A percentile compares a stretch with the other conserved stretches of the same genome.
Conservation (phyloP, 2,888 invertebrate species). For the Tanypteryx hageni region DNA sequence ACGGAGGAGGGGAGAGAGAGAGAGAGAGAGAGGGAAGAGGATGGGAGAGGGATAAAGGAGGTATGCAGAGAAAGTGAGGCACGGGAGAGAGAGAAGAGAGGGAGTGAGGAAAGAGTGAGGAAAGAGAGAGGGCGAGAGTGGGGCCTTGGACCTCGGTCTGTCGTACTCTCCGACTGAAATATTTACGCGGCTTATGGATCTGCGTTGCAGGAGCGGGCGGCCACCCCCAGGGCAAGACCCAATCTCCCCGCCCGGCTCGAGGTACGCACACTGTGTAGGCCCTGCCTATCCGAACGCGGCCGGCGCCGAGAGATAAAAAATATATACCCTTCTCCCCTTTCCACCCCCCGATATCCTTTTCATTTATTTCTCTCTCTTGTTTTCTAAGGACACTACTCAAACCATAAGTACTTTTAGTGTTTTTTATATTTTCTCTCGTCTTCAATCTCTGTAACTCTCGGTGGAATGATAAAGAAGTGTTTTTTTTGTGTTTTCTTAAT, state of each 20-base stretch:
- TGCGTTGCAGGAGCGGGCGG: neutral
- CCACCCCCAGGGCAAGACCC: neutral
- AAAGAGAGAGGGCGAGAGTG: neutral
- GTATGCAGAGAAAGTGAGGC: no score
- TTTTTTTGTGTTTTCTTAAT: no score
- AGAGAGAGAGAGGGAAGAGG: neutral
- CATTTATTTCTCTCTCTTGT: no score
- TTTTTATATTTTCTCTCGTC: no score
- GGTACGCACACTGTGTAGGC: neutral
- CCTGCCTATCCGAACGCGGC: neutral
- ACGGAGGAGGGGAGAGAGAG: neutral
- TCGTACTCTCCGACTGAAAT: constrained; percentile 3
- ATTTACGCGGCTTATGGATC: constrained; percentile 39
- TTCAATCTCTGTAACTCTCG: no score
- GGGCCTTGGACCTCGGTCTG: neutral
- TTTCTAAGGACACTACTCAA: no score
- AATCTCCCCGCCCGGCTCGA: neutral
- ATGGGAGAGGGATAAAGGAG: neutral
- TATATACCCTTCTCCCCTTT: no score
- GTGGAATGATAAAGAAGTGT: no score
- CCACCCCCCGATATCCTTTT: no score
- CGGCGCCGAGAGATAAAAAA: neutral
- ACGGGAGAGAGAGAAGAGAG: neutral
- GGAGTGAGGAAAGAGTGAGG: neutral
- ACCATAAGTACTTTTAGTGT: no score